Evolutionary conservation across 2,113 vertebrate genomes (phyloP).

Genomic region (Poeciliopsis turrubarensis): DNA sequence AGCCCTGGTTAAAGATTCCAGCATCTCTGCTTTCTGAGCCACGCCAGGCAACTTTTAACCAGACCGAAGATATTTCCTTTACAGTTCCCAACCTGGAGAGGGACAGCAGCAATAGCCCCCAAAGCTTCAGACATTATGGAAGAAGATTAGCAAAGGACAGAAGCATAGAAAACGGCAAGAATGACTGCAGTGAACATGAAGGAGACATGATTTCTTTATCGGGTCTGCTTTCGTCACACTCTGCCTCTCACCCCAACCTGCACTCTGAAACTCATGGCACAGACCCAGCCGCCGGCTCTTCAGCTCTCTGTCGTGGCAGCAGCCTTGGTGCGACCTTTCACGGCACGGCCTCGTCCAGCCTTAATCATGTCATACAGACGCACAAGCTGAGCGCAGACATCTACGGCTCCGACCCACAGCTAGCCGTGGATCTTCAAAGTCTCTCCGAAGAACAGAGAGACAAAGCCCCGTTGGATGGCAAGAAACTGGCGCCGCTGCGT

Average conservation of each 20-base stretch:
- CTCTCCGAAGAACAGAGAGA: slow-evolving; percentile 65
- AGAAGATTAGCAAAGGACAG: slow-evolving; percentile 41
- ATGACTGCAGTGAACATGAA: slow-evolving; percentile 11
- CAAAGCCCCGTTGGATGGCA: slow-evolving; percentile 74
- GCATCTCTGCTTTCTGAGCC: slow-evolving; percentile 73
- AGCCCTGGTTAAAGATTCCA: slow-evolving; percentile 85
- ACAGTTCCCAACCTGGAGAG: slow-evolving; percentile 67
- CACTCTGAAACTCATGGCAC: slow-evolving; percentile 69
- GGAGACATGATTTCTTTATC: slow-evolving; percentile 79
- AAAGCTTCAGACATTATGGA: slow-evolving; percentile 68
- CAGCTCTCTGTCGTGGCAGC: slow-evolving; percentile 59
- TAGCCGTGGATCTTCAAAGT: slow-evolving; percentile 61
- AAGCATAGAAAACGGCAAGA: slow-evolving; percentile 14
- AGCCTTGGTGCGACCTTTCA: slow-evolving; percentile 50
- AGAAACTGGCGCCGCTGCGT: slow-evolving; percentile 75
- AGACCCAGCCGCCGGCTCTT: slow-evolving; percentile 29
- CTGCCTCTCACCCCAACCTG: slow-evolving; percentile 77
- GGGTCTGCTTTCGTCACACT: slow-evolving; percentile 80
- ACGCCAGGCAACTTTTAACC: slow-evolving; percentile 67
- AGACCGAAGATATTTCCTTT: slow-evolving; percentile 75
- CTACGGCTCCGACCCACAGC: slow-evolving; percentile 88
- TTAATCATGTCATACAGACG: slow-evolving; percentile 84
- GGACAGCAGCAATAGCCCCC: slow-evolving; percentile 11
- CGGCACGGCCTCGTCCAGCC: slow-evolving; percentile 80
- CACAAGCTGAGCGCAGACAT: slow-evolving; percentile 84